These are phyloP conservation scores for Orientallactaga bullata DNA, from an alignment of 2,113 vertebrate genomes.

Conservation along the genomic window DNA sequence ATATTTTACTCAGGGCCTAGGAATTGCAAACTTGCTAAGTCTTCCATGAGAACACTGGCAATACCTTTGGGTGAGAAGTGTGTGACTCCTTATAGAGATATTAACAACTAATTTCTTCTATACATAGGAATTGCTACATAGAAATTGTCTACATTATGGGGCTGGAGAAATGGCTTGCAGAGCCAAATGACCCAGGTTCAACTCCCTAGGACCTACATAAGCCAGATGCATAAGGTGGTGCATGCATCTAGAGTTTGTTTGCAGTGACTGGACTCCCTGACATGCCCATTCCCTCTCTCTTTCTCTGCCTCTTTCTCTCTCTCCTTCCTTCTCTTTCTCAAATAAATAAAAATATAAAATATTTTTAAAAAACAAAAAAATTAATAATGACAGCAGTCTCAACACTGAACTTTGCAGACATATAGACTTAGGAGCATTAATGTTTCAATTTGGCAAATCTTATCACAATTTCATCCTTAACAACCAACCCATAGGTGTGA, in stretches of 20 bases:
- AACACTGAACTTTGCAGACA: not conserved
- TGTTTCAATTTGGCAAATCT: not conserved
- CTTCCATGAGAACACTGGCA: not conserved
- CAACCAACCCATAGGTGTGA: not conserved
- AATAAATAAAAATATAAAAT: too few species aligned
- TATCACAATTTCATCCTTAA: not conserved
- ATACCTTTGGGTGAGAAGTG: rapidly evolving
- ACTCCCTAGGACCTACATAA: too few species aligned
- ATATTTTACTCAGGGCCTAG: too few species aligned
- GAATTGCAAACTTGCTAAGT: not conserved
- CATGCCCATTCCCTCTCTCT: too few species aligned
- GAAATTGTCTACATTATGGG: not conserved
- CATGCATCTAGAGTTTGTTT: too few species aligned
- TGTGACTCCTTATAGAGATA: not conserved
- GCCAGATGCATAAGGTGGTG: too few species aligned
- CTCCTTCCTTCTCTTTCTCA: too few species aligned
- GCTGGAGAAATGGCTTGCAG: too few species aligned
- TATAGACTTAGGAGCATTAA: not conserved
- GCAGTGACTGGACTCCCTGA: too few species aligned
- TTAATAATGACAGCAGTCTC: not conserved
- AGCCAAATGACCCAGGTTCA: too few species aligned
- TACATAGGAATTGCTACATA: not conserved
- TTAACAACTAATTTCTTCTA: not conserved
- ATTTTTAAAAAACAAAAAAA: not conserved
- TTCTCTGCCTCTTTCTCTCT: too few species aligned